Evolutionary conservation across 2,888 invertebrate species (phyloP).

Genomic region (Iselma pallidipennis): DNA sequence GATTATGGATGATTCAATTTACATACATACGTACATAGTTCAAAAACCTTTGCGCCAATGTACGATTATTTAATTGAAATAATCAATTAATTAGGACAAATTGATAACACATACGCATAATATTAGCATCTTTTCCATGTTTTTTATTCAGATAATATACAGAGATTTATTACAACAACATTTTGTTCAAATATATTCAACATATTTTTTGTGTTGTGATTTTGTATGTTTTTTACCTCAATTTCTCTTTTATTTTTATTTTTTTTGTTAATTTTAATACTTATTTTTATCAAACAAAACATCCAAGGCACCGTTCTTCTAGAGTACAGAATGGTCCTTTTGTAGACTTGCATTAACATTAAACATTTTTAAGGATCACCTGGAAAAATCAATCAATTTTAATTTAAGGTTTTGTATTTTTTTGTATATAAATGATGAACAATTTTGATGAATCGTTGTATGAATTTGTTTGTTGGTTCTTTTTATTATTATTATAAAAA

Average conservation of each 20-base stretch:
- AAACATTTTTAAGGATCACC: background rate
- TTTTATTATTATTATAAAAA: background rate
- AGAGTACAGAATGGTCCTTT: constrained; percentile 39
- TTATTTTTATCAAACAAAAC: constrained; percentile 52
- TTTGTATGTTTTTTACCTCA: constrained; percentile 8
- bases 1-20: no score
- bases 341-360: constrained; percentile 7
- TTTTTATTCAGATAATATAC: constrained; percentile 52
- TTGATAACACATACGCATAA: background rate
- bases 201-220: constrained; percentile 38
- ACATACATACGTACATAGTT: no score
- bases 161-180: constrained; percentile 55
- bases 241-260: background rate
- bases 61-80: no score
- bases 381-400: constrained; percentile 7
- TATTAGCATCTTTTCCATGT: constrained; percentile 29
- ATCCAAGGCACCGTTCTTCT: constrained; percentile 57
- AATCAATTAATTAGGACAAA: no score
- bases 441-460: constrained; percentile 9
- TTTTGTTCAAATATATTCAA: constrained; percentile 48
- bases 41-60: no score
- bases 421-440: no score
- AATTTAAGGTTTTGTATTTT: no score
- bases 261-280: constrained; percentile 24
- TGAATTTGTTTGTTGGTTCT: background rate